These are phyloP conservation scores for Plumapathes pennacea DNA, from an alignment of 92 coral and sea anemone genomes.

Conservation along the genomic window DNA sequence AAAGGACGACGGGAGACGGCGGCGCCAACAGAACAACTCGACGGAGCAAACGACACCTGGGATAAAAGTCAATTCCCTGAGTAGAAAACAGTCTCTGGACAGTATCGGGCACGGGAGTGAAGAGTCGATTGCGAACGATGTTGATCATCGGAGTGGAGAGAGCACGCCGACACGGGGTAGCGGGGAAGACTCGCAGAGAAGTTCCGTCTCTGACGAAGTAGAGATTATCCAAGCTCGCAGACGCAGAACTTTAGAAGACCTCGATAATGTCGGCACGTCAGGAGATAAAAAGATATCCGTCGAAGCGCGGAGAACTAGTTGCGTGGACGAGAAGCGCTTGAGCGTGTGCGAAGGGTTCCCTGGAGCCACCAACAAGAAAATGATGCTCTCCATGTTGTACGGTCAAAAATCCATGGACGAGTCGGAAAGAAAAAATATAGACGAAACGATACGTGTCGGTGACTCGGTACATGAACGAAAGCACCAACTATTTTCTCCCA, in stretches of 20 bases:
- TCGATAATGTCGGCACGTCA: background rate
- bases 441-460: constrained; percentile 28
- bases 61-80: too few relatives aligned
- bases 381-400: constrained; percentile 87
- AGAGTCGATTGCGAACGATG: too few relatives aligned
- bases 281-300: background rate
- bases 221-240: too few relatives aligned
- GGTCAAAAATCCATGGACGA: constrained; percentile 86
- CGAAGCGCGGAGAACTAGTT: constrained; percentile 24
- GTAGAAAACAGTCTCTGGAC: too few relatives aligned
- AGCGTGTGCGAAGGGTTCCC: constrained; percentile 83
- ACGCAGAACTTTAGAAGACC: background rate
- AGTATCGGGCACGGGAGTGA: too few relatives aligned
- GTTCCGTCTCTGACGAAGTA: too few relatives aligned
- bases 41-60: too few relatives aligned
- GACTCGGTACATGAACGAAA: constrained; percentile 62
- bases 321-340: constrained; percentile 49
- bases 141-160: too few relatives aligned
- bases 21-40: too few relatives aligned
- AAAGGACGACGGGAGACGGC: too few relatives aligned
- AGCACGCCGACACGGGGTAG: too few relatives aligned
- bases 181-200: too few relatives aligned
- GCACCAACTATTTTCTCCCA: constrained; percentile 46
- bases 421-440: constrained; percentile 47
- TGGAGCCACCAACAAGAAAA: constrained; percentile 75